Base-by-base conservation (phyloP, 2,113 vertebrate species). In the Polypterus senegalus region DNA sequence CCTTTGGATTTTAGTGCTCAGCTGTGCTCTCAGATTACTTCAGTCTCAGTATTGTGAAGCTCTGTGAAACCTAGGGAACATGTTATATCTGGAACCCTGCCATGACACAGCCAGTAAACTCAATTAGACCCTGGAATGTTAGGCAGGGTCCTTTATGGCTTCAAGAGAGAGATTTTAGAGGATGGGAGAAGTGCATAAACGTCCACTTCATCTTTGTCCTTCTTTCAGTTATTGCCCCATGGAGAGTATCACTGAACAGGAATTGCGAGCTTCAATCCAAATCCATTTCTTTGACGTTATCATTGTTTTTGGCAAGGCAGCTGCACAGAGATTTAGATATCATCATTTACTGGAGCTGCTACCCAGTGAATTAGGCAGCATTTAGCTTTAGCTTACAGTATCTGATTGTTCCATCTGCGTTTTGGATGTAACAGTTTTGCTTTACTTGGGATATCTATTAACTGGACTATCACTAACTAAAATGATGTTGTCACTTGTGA, bases 311-410 rank as follows among this genome's bases (percentile, higher is more conserved):
- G 75, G 73, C 69, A 70, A 65, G 73, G 73, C 78, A 81, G 80
- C 79, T 83, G 80, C 77, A 73, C 65, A 47, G 74, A 71, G 76
- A 81, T 79, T 79, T 79, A 79, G 79, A 79, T 76, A 72, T 83
- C 79, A 81, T 81, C 74, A 77, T 81, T 86, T 79, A 81, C 27
- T 27, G 27, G 27, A 27, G 27, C 27, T 27, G 77, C 67, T 66
- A 69, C 71, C 74, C 74, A 74, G 74, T 74, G 6, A 45, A 45
- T 45, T 45, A 58, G 9, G 46, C 44, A 57, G 27, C 5, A 57
- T 5, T 57, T 45, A 58, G 5, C 27, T 7, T 27, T 27, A 27
- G 27, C 27, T 27, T 27, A 27, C 27, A 27, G 27, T 27, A 27
- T 27, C 27, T 27, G 27, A 27, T 27, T 27, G 27, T 2, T 27